phyloP scores from a whole-genome alignment of 2,888 invertebrate genomes.

The Homarus gammarus region DNA sequence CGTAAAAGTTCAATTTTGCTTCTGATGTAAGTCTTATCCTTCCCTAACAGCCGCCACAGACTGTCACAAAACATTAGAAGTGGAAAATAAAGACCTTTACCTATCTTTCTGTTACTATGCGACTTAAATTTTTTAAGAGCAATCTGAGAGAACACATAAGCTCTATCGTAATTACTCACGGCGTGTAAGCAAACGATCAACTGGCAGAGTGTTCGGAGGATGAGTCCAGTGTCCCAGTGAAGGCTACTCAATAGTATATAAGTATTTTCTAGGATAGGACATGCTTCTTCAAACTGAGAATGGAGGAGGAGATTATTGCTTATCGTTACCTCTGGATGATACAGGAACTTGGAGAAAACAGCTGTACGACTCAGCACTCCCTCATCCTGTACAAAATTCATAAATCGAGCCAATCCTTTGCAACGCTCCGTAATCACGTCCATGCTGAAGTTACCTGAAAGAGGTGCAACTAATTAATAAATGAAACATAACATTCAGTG shows the following conservation, averaged over 20 bases:
- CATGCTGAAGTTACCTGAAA: slow-evolving; percentile 68
- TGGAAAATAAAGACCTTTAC: slow-evolving; percentile 66
- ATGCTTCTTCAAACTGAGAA: slow-evolving; percentile 69
- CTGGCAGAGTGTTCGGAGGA: slow-evolving; percentile 64
- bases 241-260: slow-evolving; percentile 59
- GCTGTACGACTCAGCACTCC: slow-evolving; percentile 68
- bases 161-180: slow-evolving; percentile 48
- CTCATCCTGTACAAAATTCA: slow-evolving; percentile 60
- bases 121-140: slow-evolving; percentile 57
- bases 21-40: slow-evolving; percentile 42
- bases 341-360: slow-evolving; percentile 61
- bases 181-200: slow-evolving; percentile 67
- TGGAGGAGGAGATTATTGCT: slow-evolving; percentile 63
- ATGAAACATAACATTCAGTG: too few relatives aligned
- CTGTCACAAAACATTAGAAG: slow-evolving; percentile 60
- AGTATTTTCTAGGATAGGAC: slow-evolving; percentile 61
- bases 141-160: slow-evolving; percentile 37
- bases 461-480: too few relatives aligned
- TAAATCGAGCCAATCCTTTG: slow-evolving; percentile 52
- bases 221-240: slow-evolving; percentile 66
- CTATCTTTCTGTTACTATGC: slow-evolving; percentile 47
- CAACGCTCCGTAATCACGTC: slow-evolving; percentile 70
- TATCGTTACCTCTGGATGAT: slow-evolving; percentile 47
- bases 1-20: slow-evolving; percentile 42
- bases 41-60: slow-evolving; percentile 64